These are phyloP conservation scores for Rhyzopertha dominica DNA, from an alignment of 1,140 invertebrate species.

Conservation along the genomic window DNA sequence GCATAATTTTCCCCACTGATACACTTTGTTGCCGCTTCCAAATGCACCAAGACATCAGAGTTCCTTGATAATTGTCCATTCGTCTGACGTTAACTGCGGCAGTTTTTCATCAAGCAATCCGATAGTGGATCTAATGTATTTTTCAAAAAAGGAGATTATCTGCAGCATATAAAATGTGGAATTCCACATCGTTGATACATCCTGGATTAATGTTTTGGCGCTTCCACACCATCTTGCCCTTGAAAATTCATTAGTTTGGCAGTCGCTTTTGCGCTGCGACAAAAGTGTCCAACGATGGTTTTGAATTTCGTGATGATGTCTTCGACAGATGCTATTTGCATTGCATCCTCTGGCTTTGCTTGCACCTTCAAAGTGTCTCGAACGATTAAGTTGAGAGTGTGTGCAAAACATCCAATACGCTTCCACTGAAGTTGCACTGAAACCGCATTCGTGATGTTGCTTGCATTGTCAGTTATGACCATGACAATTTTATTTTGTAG, in stretches of 20 bases:
- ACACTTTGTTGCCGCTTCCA: no score
- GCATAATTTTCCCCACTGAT: no score
- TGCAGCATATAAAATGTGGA: slow-evolving; percentile 36
- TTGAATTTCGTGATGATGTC: slow-evolving; percentile 12
- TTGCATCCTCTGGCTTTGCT: no score
- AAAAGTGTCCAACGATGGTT: slow-evolving; percentile 22
- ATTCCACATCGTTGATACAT: slow-evolving; percentile 36
- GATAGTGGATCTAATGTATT: no score
- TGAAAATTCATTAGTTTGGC: slow-evolving; percentile 21
- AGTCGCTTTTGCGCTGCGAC: slow-evolving; percentile 18
- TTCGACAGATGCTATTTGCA: no score
- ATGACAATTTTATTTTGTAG: slow-evolving; percentile 22
- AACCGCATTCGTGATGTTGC: slow-evolving; percentile 27
- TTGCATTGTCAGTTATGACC: slow-evolving; percentile 26
- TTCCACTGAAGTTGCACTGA: slow-evolving; percentile 20
- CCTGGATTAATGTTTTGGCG: slow-evolving; percentile 21
- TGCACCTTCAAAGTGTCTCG: slow-evolving; percentile 15
- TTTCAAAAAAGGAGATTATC: no score
- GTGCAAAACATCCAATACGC: slow-evolving; percentile 29
- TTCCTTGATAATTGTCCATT: no score
- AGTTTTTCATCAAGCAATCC: no score
- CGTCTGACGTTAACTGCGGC: no score
- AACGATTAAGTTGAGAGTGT: slow-evolving; percentile 28
- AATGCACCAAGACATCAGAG: no score
- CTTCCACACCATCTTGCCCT: background rate